Evolutionary conservation across 64 coral and sea anemone genomes (phyloP), one percentile per base, ranked within the genome.

Genomic region (Stichodactyla mertensii): DNA sequence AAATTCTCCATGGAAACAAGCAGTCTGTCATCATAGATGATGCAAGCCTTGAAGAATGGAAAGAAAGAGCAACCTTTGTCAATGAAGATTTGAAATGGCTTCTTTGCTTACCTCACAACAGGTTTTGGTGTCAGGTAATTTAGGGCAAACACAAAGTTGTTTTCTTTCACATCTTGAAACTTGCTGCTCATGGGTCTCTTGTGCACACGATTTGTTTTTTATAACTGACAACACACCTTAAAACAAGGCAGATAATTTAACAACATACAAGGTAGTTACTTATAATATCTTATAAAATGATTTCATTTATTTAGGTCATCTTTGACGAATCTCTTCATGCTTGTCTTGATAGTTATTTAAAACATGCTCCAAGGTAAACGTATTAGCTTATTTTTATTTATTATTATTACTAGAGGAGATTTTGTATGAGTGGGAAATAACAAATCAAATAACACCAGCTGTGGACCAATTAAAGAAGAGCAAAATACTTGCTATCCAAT

Each of bases 71-170:
- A 18, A 51, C 20, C 71, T 95, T 99, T 59, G 91, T 99, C 22
- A 52, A 86, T 69, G 86, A 95, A 58, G 97, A 99, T 80, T 82
- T 99, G 16, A 92, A 91, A 31, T 99, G 91, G 87, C 88, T 99
- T 6, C 82, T 99, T 55, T 88, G 88, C 59, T 86, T 92, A 54
- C 86, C 97, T 77, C 97, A 99, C 54, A 86, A 61, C 77, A 85
- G 81, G 79, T 99, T 95, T 57, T 99, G 97, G 97, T 92, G 90
- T 87, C 97, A 99, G 85, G 97, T 99, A 58, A 58, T 15, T 11
- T 11, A 58, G 8, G 8, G 14, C 56, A 11, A 45, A 45, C 36
- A 45, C 36, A 45, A 45, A 45, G 36, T 45, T 45, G 28, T 45
- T 45, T 45, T 45, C 36, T 45, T 45, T 45, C 36, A 2, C 36